Evolutionary conservation across 2,113 vertebrate species (phyloP).

Genomic region (Anolis carolinensis): DNA sequence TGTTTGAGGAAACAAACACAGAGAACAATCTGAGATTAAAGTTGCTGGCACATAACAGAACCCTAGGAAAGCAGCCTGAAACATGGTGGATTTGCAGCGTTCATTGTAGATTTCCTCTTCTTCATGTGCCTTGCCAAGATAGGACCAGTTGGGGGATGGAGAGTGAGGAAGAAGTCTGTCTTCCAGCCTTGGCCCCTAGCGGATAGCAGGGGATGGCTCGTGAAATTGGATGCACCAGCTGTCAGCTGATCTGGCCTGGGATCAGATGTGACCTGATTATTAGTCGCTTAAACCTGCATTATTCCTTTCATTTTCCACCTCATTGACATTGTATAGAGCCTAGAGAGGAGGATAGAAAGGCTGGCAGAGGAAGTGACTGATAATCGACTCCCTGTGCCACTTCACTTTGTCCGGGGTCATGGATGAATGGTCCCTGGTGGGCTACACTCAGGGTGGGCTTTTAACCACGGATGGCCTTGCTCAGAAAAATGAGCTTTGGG

Average conservation of each 20-base stretch:
- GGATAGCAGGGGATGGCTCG: constrained; percentile 36
- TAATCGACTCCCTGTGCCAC: constrained; percentile 70
- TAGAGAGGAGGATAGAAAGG: constrained; percentile 49
- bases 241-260: constrained; percentile 71
- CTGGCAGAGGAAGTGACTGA: constrained; percentile 70
- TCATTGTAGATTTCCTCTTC: background rate
- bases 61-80: constrained; percentile 10
- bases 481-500: background rate
- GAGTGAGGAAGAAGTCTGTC: constrained; percentile 24
- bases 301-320: constrained; percentile 83
- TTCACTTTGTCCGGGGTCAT: constrained; percentile 71
- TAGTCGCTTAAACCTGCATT: constrained; percentile 78
- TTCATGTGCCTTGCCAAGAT: background rate
- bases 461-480: constrained; percentile 57
- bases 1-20: constrained; percentile 35
- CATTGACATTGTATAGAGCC: constrained; percentile 72
- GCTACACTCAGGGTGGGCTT: constrained; percentile 44
- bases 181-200: constrained; percentile 36
- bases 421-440: constrained; percentile 61
- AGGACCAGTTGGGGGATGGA: background rate
- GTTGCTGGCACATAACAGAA: background rate
- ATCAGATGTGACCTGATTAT: constrained; percentile 85
- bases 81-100: constrained; percentile 21
- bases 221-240: constrained; percentile 72
- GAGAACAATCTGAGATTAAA: constrained; percentile 15